Evolutionary conservation across 2,113 vertebrate species (phyloP).

Genomic region (Corvus moneduloides): DNA sequence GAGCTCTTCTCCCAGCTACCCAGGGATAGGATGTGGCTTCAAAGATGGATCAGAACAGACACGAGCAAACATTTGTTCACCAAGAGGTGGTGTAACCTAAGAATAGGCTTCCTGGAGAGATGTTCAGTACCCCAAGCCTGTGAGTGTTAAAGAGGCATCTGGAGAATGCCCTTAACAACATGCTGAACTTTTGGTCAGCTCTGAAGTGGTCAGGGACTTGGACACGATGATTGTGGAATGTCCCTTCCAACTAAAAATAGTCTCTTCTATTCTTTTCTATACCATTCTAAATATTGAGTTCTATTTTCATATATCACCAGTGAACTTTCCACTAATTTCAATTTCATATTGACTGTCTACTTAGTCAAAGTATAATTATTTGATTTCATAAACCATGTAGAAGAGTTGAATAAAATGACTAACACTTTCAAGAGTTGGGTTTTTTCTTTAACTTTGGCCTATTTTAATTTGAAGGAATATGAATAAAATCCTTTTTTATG

Average conservation of each 20-base stretch:
- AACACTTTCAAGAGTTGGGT: accelerated
- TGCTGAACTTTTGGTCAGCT: not conserved
- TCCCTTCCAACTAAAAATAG: not conserved
- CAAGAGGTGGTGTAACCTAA: not conserved
- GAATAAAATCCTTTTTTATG: not conserved
- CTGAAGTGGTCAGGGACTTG: not conserved
- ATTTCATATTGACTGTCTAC: not conserved
- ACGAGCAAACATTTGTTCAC: not conserved
- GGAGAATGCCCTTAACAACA: not conserved
- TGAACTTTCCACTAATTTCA: not conserved
- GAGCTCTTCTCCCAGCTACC: accelerated
- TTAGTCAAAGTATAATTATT: not conserved
- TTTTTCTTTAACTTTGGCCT: not conserved
- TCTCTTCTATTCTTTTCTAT: not conserved
- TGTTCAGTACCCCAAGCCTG: accelerated
- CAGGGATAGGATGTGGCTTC: accelerated
- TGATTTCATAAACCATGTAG: not conserved
- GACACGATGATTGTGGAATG: not conserved
- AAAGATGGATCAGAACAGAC: not conserved
- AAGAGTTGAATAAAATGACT: not conserved
- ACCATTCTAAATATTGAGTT: not conserved
- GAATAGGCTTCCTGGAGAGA: not conserved
- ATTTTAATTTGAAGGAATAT: not conserved
- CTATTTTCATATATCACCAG: not conserved
- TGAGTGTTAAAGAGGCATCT: not conserved